Conservation (phyloP, 2,113 vertebrate genomes). For the Pollachius pollachius region DNA sequence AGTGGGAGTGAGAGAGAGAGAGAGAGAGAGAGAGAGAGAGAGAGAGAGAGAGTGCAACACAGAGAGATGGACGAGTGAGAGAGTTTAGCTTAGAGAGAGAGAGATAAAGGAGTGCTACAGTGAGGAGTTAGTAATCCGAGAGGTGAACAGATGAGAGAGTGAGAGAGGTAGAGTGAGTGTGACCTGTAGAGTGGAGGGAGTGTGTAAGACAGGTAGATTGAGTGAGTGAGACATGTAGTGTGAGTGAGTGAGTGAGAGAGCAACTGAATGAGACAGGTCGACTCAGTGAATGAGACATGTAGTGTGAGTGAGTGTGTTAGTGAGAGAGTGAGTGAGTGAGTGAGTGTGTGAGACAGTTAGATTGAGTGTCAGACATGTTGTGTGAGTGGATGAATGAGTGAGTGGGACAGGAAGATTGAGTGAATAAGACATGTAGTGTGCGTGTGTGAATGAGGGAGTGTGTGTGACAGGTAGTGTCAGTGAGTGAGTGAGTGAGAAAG, state of each 20-base stretch:
- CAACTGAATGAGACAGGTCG: background rate
- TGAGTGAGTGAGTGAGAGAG: background rate
- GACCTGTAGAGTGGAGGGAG: too few species aligned
- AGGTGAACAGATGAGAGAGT: too few species aligned
- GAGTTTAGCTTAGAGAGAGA: constrained; percentile 22
- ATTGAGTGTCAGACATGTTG: too few species aligned
- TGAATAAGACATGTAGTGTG: too few species aligned
- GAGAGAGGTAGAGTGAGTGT: too few species aligned
- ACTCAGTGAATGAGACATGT: background rate
- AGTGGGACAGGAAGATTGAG: background rate
- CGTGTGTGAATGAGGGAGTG: too few species aligned
- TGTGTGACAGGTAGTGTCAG: too few species aligned
- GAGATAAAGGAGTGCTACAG: background rate
- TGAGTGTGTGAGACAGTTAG: background rate
- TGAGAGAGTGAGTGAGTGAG: background rate
- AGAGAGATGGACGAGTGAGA: constrained; percentile 26
- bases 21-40: too few species aligned
- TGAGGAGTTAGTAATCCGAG: too few species aligned
- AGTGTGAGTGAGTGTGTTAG: background rate
- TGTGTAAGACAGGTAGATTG: too few species aligned
- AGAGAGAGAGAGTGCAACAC: too few species aligned
- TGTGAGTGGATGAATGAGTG: background rate
- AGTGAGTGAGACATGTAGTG: background rate
- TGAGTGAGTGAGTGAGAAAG: background rate
- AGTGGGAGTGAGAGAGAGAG: too few species aligned